Evolutionary conservation across 2,888 invertebrate genomes (phyloP).

Genomic region (Dichetophora obliterata): DNA sequence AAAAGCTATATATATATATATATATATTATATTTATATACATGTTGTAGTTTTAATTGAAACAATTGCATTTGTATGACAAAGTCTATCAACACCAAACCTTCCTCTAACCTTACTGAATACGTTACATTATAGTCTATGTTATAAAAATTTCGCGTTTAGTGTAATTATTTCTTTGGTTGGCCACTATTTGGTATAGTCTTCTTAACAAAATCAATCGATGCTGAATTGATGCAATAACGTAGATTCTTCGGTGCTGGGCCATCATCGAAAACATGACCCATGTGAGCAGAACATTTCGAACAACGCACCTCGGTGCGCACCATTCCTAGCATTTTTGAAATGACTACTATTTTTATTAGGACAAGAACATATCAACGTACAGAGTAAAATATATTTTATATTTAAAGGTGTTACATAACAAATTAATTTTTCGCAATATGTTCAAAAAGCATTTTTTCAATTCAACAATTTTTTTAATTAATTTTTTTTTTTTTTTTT

Average conservation of each 20-base stretch:
- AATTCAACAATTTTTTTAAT: slow-evolving; percentile 12
- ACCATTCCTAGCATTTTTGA: slow-evolving; percentile 83
- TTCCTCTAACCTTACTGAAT: not conserved
- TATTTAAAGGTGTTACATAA: not conserved
- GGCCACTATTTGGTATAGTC: slow-evolving; percentile 54
- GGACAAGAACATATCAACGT: slow-evolving; percentile 4
- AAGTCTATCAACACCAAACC: not conserved
- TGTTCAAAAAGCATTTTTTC: slow-evolving; percentile 14
- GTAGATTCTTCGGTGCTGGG: slow-evolving; percentile 90
- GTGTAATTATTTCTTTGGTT: slow-evolving; percentile 58
- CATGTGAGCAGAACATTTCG: slow-evolving; percentile 93
- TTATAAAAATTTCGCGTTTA: not conserved
- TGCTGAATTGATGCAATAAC: slow-evolving; percentile 97
- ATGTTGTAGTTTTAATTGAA: not conserved
- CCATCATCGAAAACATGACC: slow-evolving; percentile 99
- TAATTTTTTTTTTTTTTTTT: slow-evolving; percentile 1
- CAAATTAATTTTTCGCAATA: slow-evolving; percentile 2
- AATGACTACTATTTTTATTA: slow-evolving; percentile 72
- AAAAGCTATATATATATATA: not conserved
- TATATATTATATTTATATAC: not conserved
- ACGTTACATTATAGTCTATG: not conserved
- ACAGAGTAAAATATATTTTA: not conserved
- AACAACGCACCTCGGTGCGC: slow-evolving; percentile 95
- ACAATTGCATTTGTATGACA: not conserved
- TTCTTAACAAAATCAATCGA: slow-evolving; percentile 67